Percentiles rank a stretch among this genome's conserved stretches.
Conservation (phyloP, 2,113 vertebrate species). For the Aegithalos caudatus region DNA sequence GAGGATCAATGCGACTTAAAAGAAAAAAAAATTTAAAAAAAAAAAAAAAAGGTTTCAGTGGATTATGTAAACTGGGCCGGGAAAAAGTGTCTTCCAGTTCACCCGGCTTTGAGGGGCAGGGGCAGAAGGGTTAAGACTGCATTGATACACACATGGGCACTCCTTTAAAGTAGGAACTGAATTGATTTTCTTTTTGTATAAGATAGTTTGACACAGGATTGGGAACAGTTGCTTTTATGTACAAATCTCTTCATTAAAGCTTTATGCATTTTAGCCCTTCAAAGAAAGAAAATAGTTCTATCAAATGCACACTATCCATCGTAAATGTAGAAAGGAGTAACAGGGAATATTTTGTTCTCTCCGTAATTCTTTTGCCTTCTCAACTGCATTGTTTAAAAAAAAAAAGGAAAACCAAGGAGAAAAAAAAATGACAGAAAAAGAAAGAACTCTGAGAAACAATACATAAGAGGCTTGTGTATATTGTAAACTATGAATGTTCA, state of each 20-base stretch:
- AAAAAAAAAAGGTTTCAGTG: conserved; percentile 51
- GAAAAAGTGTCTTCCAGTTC: conserved; percentile 75
- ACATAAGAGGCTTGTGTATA: conserved; percentile 78
- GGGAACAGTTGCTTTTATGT: conserved; percentile 80
- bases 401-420: conserved; percentile 27
- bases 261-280: conserved; percentile 79
- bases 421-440: conserved; percentile 28
- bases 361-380: conserved; percentile 76
- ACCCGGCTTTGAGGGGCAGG: conserved; percentile 61
- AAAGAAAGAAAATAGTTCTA: conserved; percentile 72
- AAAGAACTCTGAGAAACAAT: conserved; percentile 59
- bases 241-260: conserved; percentile 75
- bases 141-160: conserved; percentile 68
- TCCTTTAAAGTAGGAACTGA: conserved; percentile 68
- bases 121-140: conserved; percentile 63
- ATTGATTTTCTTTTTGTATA: conserved; percentile 67
- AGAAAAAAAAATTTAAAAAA: conserved; percentile 16
- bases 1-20: conserved; percentile 77
- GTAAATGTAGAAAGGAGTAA: conserved; percentile 70
- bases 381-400: conserved; percentile 70
- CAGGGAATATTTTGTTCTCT: conserved; percentile 71
- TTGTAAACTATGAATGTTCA: conserved; percentile 79
- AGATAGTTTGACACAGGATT: conserved; percentile 74
- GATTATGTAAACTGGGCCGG: conserved; percentile 70
- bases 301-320: conserved; percentile 70